Evolutionary conservation across 2,888 invertebrate species (phyloP), one percentile per base, ranked within the genome.

Genomic region (Theretra japonica): DNA sequence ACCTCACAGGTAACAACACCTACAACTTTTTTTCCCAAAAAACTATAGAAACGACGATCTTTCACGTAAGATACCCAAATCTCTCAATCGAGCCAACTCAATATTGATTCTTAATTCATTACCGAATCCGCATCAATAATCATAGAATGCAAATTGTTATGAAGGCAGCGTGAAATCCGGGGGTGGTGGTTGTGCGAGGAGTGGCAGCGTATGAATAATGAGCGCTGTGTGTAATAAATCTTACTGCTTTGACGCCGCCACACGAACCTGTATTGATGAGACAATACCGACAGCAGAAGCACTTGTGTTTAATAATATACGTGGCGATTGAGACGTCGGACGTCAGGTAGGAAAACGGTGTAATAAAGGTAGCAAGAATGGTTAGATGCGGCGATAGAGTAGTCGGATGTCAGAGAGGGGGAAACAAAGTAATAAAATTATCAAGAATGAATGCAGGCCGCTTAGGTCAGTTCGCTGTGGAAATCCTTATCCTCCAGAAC

Each of bases 241-340:
- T 73, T 70, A 69, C 62, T 68, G 73, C 69, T 58, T 57, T 70
- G 73, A 56, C 70, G 70, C 53, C 57, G 58, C 48, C 69, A 71
- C 69, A 68, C 53, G 70, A 70, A 69, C 73, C 68, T 33, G 70
- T 71, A 73, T 73, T 73, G 73, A 73, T 73, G 73, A 69, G 71
- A 65, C 58, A 21, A 69, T 73, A 73, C 57, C 28, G 73, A 33
- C 56, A 7, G 59, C 73, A 69, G 8, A 72, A 62, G 28, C 70
- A 72, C 41, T 25, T 48, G 2, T 8, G 2, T 17, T 59, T 25
- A 23, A 3, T 4, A 25, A 15, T 41, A 41, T 41, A 41, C 41
- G 15, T 41, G 33, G 33, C 33, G 33, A 41, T 41, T 41, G 41
- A 41, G 41, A 3, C 1, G 41, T 2, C 41, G 41, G 41, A 33